Percentiles rank a stretch among this genome's conserved stretches.
phyloP scores from a whole-genome alignment of 2,888 invertebrate species.

The Galeruca laticollis region DNA sequence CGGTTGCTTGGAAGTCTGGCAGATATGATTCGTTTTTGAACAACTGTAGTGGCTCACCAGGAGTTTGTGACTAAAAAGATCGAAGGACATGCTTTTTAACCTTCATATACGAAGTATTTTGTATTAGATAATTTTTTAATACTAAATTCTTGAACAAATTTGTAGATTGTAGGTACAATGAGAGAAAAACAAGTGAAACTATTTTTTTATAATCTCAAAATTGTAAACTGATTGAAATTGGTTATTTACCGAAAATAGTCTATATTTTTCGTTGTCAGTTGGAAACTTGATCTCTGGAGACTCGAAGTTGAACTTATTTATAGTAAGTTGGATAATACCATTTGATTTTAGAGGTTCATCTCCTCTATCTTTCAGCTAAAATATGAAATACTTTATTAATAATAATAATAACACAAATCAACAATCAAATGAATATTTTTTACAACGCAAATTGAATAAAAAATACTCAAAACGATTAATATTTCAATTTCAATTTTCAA shows the following conservation, averaged over 20 bases:
- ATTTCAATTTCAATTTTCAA: no score
- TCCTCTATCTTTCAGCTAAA: conserved; percentile 72
- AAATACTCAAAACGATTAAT: no score
- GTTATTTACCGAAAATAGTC: conserved; percentile 66
- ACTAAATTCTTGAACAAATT: no score
- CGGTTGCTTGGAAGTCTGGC: conserved; percentile 21
- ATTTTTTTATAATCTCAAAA: no score
- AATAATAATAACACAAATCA: background rate
- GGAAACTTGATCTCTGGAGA: conserved; percentile 71
- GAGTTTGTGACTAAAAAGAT: conserved; percentile 28
- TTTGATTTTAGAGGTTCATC: conserved; percentile 59
- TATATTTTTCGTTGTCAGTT: conserved; percentile 57
- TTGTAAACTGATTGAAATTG: no score
- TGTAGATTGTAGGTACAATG: no score
- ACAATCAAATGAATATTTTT: background rate
- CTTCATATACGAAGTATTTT: no score
- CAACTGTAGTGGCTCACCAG: conserved; percentile 3
- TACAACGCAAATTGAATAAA: no score
- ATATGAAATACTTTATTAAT: conserved; percentile 19
- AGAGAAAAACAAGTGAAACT: no score
- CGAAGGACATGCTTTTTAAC: no score
- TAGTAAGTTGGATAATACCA: conserved; percentile 59
- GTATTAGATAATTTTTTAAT: no score
- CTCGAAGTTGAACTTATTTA: conserved; percentile 72
- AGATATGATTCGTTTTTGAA: background rate